These are phyloP conservation scores for Hippocampus comes DNA, from an alignment of 2,113 vertebrate genomes.

Conservation along the genomic window DNA sequence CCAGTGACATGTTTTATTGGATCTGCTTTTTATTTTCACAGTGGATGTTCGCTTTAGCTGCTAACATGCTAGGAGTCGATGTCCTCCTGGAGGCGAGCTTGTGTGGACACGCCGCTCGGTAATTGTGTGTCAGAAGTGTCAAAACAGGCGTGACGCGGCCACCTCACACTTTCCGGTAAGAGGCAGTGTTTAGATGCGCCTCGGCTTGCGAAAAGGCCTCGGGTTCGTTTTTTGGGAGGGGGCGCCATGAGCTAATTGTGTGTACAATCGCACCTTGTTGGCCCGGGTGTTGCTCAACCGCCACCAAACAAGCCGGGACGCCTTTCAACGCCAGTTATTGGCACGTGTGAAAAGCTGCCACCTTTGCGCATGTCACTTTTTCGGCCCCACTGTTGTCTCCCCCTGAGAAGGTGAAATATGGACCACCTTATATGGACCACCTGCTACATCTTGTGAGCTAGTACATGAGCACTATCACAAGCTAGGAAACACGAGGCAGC, in stretches of 20 bases:
- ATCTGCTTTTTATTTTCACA: background rate
- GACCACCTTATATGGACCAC: conserved; percentile 81
- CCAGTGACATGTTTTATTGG: background rate
- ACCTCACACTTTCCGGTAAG: conserved; percentile 45
- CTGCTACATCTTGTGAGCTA: conserved; percentile 78
- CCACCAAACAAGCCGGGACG: conserved; percentile 72
- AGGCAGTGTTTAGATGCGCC: conserved; percentile 64
- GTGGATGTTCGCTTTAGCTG: background rate
- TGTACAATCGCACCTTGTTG: conserved; percentile 68
- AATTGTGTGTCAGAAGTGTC: conserved; percentile 94
- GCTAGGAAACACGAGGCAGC: conserved; percentile 45
- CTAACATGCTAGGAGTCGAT: background rate
- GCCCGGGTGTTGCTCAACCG: conserved; percentile 52
- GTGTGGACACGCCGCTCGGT: conserved; percentile 89
- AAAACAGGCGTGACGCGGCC: conserved; percentile 67
- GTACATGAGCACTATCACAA: conserved; percentile 53
- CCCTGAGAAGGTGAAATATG: conserved; percentile 83
- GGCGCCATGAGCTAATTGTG: conserved; percentile 66
- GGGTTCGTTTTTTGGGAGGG: conserved; percentile 31
- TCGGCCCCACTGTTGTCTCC: conserved; percentile 60
- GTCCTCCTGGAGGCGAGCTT: conserved; percentile 73
- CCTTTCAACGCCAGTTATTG: conserved; percentile 94
- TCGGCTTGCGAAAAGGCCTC: conserved; percentile 55
- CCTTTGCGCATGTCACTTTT: conserved; percentile 86
- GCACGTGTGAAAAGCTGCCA: conserved; percentile 95